phyloP scores from a whole-genome alignment of 2,113 vertebrate species.

The Brachyhypopomus gauderio region DNA sequence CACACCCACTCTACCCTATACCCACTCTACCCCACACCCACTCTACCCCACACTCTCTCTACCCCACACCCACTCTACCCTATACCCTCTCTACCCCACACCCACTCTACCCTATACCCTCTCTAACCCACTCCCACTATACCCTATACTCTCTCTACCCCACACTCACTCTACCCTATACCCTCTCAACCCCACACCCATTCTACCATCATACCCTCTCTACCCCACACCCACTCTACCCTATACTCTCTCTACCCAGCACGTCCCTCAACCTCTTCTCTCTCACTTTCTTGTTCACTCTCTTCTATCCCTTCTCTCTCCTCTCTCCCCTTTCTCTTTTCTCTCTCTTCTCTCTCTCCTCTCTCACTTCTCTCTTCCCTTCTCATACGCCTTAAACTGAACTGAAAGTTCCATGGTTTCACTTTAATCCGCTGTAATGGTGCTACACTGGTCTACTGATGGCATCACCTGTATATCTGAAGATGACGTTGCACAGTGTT shows the following conservation, averaged over 20 bases:
- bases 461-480: not conserved
- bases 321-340: not conserved
- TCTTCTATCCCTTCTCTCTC: not conserved
- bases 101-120: too few relatives aligned
- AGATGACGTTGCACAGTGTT: not conserved
- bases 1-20: too few relatives aligned
- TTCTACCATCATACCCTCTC: not conserved
- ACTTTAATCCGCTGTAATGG: not conserved
- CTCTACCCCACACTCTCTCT: too few relatives aligned
- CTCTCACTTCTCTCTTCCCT: too few relatives aligned
- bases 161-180: too few relatives aligned
- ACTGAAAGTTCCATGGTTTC: conserved; percentile 7
- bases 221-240: too few relatives aligned
- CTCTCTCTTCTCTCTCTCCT: not conserved
- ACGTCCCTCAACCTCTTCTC: too few relatives aligned
- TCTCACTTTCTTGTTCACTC: not conserved
- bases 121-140: too few relatives aligned
- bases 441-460: not conserved
- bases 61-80: not conserved
- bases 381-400: not conserved
- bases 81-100: not conserved
- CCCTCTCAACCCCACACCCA: too few relatives aligned
- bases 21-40: too few relatives aligned
- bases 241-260: too few relatives aligned
- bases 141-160: too few relatives aligned